A percentile compares a stretch with the other conserved stretches of the same genome.
phyloP scores from a whole-genome alignment of 2,888 invertebrate species.

The Pediacus dermestoides region DNA sequence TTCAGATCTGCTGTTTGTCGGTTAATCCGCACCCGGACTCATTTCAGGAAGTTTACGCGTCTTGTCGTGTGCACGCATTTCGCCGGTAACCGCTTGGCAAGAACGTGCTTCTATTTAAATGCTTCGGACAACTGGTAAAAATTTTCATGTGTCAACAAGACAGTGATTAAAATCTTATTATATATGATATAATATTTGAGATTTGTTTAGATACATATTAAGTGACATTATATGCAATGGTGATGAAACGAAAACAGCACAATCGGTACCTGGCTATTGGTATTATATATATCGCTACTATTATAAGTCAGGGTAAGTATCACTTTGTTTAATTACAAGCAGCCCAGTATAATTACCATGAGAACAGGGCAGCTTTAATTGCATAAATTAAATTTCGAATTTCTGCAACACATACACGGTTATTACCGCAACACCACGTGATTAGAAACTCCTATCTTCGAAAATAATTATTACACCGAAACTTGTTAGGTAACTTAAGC shows the following conservation, averaged over 20 bases:
- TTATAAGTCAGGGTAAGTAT: conserved; percentile 58
- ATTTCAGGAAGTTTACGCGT: conserved; percentile 1
- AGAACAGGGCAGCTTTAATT: conserved; percentile 37
- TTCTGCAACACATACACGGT: conserved; percentile 9
- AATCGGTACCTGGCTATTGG: conserved; percentile 55
- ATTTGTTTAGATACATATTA: no score
- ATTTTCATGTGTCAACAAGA: not conserved
- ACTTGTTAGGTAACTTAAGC: no score
- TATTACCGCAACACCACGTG: conserved; percentile 1
- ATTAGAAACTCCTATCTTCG: not conserved
- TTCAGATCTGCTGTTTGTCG: conserved; percentile 34
- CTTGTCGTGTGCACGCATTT: conserved; percentile 1
- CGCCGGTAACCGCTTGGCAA: not conserved
- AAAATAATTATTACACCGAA: no score
- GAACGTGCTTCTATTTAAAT: not conserved
- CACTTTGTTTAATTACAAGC: conserved; percentile 15
- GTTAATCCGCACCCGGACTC: conserved; percentile 10
- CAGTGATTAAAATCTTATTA: not conserved
- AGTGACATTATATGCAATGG: no score
- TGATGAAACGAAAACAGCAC: conserved; percentile 40
- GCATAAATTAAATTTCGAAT: conserved; percentile 20
- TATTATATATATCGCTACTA: conserved; percentile 59
- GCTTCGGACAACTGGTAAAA: not conserved
- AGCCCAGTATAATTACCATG: conserved; percentile 37
- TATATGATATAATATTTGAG: not conserved